phyloP scores from a whole-genome alignment of 2,113 vertebrate genomes.

The Malurus melanocephalus region DNA sequence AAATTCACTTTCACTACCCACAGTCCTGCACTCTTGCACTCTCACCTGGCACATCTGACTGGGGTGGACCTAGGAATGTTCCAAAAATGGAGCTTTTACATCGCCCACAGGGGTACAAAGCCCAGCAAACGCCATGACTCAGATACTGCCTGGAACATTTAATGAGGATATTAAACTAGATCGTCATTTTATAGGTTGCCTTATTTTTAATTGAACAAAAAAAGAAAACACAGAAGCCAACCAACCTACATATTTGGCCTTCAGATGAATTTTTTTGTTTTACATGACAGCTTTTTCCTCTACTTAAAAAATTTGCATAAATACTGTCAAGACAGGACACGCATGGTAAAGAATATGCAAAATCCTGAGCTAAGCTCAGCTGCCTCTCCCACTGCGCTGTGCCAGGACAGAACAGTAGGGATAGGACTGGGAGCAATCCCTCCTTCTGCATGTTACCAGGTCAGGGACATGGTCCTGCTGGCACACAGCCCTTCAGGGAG shows the following conservation, averaged over 20 bases:
- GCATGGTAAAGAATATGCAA: constrained; percentile 39
- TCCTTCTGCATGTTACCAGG: not conserved
- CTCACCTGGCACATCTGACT: not conserved
- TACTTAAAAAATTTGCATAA: constrained; percentile 53
- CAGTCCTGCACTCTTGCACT: not conserved
- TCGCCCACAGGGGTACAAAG: constrained; percentile 10
- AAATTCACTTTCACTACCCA: not conserved
- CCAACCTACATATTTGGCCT: constrained; percentile 62
- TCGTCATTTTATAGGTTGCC: constrained; percentile 1
- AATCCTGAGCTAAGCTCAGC: constrained; percentile 9
- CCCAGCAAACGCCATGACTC: constrained; percentile 42
- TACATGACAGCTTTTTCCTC: constrained; percentile 47
- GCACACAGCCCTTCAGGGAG: not conserved
- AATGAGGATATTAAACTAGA: constrained; percentile 54
- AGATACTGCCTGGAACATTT: constrained; percentile 39
- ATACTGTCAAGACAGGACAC: constrained; percentile 50
- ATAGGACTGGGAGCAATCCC: not conserved
- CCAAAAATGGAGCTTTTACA: constrained; percentile 7
- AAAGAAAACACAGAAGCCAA: constrained; percentile 10
- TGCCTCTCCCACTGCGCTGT: constrained; percentile 12
- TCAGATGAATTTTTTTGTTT: constrained; percentile 45
- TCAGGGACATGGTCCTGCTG: not conserved
- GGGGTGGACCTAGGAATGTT: not conserved
- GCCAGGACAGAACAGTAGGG: not conserved
- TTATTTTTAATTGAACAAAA: not conserved